Conservation (phyloP, 64 coral and sea anemone genomes). For the Porites lutea region DNA sequence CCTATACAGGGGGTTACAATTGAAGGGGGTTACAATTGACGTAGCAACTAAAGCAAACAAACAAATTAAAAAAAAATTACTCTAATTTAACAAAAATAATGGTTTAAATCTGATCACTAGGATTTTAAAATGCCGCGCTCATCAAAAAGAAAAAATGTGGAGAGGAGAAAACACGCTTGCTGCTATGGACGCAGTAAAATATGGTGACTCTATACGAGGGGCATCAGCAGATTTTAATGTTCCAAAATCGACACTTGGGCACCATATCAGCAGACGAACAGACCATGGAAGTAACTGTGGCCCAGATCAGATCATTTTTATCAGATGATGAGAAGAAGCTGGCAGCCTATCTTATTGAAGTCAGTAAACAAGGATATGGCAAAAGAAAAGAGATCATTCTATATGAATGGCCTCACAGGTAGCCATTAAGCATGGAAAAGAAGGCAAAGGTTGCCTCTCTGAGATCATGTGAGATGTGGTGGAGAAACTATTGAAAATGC, state of each 20-base stretch:
- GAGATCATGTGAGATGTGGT: neutral
- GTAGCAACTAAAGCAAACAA: too few species aligned
- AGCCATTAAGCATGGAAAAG: neutral
- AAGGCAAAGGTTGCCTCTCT: neutral
- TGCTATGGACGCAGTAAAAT: neutral
- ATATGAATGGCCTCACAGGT: neutral
- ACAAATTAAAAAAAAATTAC: too few species aligned
- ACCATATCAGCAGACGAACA: neutral
- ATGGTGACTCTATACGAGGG: neutral
- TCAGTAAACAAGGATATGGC: slow-evolving; percentile 5
- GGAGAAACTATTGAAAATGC: neutral
- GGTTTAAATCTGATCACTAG: too few species aligned
- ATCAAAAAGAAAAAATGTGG: slow-evolving; percentile 1
- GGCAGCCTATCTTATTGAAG: neutral
- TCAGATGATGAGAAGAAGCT: neutral
- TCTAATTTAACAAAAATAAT: too few species aligned
- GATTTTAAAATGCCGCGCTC: neutral
- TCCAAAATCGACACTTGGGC: neutral
- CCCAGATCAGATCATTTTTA: neutral
- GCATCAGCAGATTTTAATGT: neutral
- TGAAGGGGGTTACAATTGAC: too few species aligned
- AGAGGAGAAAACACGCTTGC: neutral
- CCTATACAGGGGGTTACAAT: too few species aligned
- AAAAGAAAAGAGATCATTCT: slow-evolving; percentile 30
- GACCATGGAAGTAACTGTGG: neutral